Evolutionary conservation across 2,888 invertebrate genomes (phyloP).

Genomic region (Onthophagus sagittarius): DNA sequence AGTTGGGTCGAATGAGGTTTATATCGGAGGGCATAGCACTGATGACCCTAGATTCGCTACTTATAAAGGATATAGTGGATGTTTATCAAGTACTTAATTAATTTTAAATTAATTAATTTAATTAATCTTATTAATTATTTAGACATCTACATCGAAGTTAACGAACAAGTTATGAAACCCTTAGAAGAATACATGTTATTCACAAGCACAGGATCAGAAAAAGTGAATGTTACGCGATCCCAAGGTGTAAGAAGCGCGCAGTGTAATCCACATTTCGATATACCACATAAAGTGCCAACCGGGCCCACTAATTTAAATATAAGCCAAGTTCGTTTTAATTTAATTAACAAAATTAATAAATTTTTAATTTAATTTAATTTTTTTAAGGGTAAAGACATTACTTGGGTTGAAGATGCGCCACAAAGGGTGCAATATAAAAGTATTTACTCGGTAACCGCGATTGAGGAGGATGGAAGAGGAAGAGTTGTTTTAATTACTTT

Average conservation of each 20-base stretch:
- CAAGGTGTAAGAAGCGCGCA: conserved; percentile 83
- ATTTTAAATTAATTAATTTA: not conserved
- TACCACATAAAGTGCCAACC: conserved; percentile 55
- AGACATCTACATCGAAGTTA: conserved; percentile 85
- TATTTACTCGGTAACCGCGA: conserved; percentile 66
- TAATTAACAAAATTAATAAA: not conserved
- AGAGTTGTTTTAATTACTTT: conserved; percentile 78
- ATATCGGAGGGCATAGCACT: conserved; percentile 82
- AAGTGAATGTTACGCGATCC: conserved; percentile 81
- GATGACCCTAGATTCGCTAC: conserved; percentile 77
- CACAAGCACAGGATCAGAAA: conserved; percentile 77
- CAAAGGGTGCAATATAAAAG: conserved; percentile 72
- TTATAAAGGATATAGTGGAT: conserved; percentile 85
- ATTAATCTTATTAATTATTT: conserved; percentile 34
- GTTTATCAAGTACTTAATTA: conserved; percentile 69
- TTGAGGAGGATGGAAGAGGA: conserved; percentile 72
- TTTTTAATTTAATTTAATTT: conserved; percentile 27
- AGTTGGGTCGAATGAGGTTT: conserved; percentile 74
- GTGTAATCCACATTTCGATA: conserved; percentile 75
- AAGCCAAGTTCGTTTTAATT: conserved; percentile 51
- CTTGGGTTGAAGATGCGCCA: conserved; percentile 83
- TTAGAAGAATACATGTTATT: conserved; percentile 91
- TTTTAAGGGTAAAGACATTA: conserved; percentile 67
- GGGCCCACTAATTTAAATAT: conserved; percentile 57
- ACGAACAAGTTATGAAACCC: conserved; percentile 84